A percentile compares a stretch with the other conserved stretches of the same genome.
These are phyloP conservation scores for Heliothis virescens DNA, from an alignment of 1,140 invertebrate species.

Conservation along the genomic window DNA sequence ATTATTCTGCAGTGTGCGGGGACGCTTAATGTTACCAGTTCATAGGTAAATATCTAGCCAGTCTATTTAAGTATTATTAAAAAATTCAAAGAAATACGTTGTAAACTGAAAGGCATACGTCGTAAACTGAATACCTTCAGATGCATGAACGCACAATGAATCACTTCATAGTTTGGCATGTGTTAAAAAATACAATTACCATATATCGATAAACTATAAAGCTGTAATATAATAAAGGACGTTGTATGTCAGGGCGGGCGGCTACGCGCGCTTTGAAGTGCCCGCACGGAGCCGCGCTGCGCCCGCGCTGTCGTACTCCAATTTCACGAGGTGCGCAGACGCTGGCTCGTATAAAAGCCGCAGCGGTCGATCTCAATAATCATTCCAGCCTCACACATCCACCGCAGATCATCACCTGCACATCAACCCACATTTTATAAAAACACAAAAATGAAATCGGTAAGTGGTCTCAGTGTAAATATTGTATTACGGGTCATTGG, in stretches of 20 bases:
- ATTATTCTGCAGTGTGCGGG: too few species aligned
- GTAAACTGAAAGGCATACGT: neutral
- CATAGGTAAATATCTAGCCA: too few species aligned
- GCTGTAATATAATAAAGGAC: neutral
- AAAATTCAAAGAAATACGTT: neutral
- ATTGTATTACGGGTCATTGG: neutral
- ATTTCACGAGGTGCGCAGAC: conserved; percentile 74
- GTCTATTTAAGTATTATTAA: too few species aligned
- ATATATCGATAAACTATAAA: conserved; percentile 11
- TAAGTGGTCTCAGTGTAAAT: conserved; percentile 63
- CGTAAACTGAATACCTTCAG: neutral
- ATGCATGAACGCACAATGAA: neutral
- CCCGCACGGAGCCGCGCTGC: conserved; percentile 49
- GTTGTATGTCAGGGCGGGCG: conserved; percentile 59
- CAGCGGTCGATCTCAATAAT: conserved; percentile 78
- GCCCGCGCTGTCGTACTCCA: conserved; percentile 68
- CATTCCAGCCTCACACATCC: conserved; percentile 80
- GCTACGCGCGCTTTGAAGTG: conserved; percentile 64
- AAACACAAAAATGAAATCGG: conserved; percentile 78
- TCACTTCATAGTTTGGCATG: neutral
- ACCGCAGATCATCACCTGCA: conserved; percentile 70
- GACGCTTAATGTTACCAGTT: too few species aligned
- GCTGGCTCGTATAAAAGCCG: conserved; percentile 76
- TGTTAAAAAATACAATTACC: neutral
- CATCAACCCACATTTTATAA: conserved; percentile 57